phyloP scores from a whole-genome alignment of 2,888 invertebrate genomes.

The Onchidella celtica region DNA sequence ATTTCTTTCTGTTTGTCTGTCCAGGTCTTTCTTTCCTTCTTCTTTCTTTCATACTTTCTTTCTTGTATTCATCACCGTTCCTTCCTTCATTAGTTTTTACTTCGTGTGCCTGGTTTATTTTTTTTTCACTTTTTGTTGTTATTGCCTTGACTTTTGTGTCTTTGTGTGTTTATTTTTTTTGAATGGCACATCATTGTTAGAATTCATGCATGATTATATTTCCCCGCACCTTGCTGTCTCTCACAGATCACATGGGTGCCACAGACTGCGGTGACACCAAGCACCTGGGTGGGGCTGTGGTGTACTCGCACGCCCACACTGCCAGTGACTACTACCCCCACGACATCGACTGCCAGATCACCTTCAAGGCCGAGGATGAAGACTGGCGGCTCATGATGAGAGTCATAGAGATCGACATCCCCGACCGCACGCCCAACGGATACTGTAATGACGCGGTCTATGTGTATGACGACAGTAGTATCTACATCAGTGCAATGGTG shows the following conservation, averaged over 20 bases:
- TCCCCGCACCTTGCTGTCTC: no score
- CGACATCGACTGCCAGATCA: conserved; percentile 72
- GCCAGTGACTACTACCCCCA: conserved; percentile 63
- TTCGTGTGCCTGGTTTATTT: no score
- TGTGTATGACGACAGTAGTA: conserved; percentile 71
- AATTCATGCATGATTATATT: no score
- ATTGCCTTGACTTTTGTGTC: no score
- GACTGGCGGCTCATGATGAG: conserved; percentile 75
- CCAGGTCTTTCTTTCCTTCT: neutral
- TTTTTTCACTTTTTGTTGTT: no score
- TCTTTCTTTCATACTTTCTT: neutral
- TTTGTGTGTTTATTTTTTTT: no score
- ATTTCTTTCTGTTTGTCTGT: neutral
- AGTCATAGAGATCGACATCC: conserved; percentile 75
- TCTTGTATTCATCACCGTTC: neutral
- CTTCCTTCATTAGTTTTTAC: neutral
- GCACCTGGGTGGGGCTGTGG: conserved; percentile 73
- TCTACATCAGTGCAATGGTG: conserved; percentile 73
- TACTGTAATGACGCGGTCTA: conserved; percentile 78
- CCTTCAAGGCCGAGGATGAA: conserved; percentile 71
- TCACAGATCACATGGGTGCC: conserved; percentile 76
- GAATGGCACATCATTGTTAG: no score
- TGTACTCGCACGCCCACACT: conserved; percentile 71
- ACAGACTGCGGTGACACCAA: conserved; percentile 68
- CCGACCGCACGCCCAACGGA: conserved; percentile 66